Percentiles rank a stretch among this genome's conserved stretches.
phyloP scores from a whole-genome alignment of 1,140 invertebrate species.

The Neodiprion pinetum region DNA sequence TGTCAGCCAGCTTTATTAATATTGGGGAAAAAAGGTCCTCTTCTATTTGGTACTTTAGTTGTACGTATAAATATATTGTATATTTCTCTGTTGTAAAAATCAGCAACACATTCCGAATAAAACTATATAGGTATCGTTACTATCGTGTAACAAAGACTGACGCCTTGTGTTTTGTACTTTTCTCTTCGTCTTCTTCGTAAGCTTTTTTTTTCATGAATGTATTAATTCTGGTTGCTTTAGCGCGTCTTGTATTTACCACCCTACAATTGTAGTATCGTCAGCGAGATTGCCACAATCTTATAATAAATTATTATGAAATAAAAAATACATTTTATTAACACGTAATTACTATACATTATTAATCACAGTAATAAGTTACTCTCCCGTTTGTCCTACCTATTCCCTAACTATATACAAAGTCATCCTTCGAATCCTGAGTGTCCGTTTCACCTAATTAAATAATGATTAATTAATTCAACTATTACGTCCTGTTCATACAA shows the following conservation, averaged over 20 bases:
- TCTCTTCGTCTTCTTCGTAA: no score
- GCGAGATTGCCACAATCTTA: constrained; percentile 30
- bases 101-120: constrained; percentile 7
- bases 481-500: no score
- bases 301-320: constrained; percentile 52
- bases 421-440: no score
- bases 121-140: background rate
- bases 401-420: no score
- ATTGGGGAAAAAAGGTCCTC: background rate
- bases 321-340: constrained; percentile 15
- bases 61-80: background rate
- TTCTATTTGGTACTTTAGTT: background rate
- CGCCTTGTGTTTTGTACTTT: background rate
- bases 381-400: no score
- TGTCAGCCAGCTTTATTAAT: background rate
- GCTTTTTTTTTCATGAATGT: no score
- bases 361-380: background rate
- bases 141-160: constrained; percentile 4
- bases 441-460: no score
- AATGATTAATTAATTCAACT: no score
- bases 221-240: background rate
- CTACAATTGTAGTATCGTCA: background rate
- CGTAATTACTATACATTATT: background rate
- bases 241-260: background rate
- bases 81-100: background rate